A percentile compares a stretch with the other conserved stretches of the same genome.
phyloP scores from a whole-genome alignment of 53 echinoderm and acorn worm species.

The Echinometra lucunter region DNA sequence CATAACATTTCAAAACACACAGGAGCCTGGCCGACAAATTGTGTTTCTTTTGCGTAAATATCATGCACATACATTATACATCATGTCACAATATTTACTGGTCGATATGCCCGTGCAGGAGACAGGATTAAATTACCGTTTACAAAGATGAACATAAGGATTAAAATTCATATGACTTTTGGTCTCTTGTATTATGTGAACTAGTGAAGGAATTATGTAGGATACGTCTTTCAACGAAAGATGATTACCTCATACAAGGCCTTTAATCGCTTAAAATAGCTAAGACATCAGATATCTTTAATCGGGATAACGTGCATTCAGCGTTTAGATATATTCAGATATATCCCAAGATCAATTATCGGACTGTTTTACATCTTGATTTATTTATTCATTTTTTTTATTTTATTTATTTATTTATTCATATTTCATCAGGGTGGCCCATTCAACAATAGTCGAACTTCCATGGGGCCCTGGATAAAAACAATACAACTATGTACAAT shows the following conservation, averaged over 20 bases:
- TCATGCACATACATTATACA: constrained; percentile 57
- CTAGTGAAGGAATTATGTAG: not conserved
- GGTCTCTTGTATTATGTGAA: too few relatives aligned
- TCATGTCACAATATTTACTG: constrained; percentile 40
- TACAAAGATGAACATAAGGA: not conserved
- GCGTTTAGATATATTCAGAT: too few relatives aligned
- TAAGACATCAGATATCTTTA: not conserved
- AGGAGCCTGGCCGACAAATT: not conserved
- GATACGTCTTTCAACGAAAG: not conserved
- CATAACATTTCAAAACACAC: not conserved
- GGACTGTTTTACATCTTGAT: too few relatives aligned
- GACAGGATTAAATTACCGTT: not conserved
- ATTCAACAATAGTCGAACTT: too few relatives aligned
- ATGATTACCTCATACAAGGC: not conserved
- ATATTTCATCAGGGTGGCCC: too few relatives aligned
- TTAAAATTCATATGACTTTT: not conserved
- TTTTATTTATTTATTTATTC: too few relatives aligned
- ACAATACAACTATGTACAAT: too few relatives aligned
- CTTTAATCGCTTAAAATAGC: not conserved
- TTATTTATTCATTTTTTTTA: too few relatives aligned
- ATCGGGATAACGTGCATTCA: not conserved
- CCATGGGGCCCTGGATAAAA: too few relatives aligned
- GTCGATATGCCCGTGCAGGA: not conserved
- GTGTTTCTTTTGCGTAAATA: constrained; percentile 38
- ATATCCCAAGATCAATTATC: too few relatives aligned